Percentiles rank a stretch among this genome's conserved stretches.
Conservation (phyloP, 1,140 invertebrate species). For the Hyphantria cunea region DNA sequence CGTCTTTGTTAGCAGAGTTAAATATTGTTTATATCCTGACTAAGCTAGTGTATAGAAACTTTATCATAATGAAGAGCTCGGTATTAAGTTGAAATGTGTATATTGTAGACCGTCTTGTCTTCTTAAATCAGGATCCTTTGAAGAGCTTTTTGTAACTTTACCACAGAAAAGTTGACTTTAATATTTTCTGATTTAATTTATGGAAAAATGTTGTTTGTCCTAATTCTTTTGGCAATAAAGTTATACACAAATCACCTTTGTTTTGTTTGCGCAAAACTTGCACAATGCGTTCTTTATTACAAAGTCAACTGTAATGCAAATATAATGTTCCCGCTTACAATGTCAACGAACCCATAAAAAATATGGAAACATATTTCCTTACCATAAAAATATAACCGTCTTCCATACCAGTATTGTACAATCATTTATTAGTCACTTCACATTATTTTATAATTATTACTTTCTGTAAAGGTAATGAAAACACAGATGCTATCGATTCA, state of each 20-base stretch:
- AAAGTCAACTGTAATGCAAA: slow-evolving; percentile 7
- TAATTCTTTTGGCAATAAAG: no score
- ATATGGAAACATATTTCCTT: slow-evolving; percentile 45
- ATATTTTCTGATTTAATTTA: no score
- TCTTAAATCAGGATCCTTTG: no score
- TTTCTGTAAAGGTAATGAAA: slow-evolving; percentile 23
- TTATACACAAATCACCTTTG: no score
- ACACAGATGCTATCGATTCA: slow-evolving; percentile 35
- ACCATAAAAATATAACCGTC: slow-evolving; percentile 61
- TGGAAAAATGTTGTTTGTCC: no score
- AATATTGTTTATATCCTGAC: neutral
- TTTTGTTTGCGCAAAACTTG: neutral
- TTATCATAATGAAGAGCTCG: no score
- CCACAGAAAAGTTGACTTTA: no score
- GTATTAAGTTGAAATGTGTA: no score
- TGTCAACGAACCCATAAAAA: slow-evolving; percentile 44
- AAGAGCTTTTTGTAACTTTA: no score
- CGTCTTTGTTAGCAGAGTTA: neutral
- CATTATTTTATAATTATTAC: slow-evolving; percentile 33
- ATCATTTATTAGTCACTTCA: slow-evolving; percentile 57
- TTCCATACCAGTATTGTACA: slow-evolving; percentile 43
- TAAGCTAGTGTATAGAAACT: no score
- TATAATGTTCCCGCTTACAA: slow-evolving; percentile 19
- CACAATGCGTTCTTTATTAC: neutral
- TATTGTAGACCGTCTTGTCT: no score